Base-by-base conservation (phyloP, 2,888 invertebrate species). In the Parapristionchus giblindavisi region DNA sequence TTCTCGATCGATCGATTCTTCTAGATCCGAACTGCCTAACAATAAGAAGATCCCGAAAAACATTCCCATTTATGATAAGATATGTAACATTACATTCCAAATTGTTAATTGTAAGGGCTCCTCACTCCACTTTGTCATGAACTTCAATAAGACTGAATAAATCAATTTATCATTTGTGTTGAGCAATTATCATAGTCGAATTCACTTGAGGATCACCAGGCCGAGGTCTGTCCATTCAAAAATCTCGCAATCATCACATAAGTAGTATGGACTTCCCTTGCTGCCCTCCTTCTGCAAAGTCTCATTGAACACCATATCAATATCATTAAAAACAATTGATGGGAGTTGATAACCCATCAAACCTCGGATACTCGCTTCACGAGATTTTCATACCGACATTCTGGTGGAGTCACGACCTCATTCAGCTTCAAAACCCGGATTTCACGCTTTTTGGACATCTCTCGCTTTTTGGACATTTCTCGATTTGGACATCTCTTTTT, bases 21-120 rank as follows among this genome's bases (percentile, higher is more conserved):
- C 52, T 14, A 52, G 3, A 8, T 24, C 54, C 6, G 29, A 54
- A 24, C 54, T 27, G 24, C n/a, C 54, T 29, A 54, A n/a, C n/a
- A n/a, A n/a, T n/a, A n/a, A 54, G 54, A 54, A 24, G 29, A 2
- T 2, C 1, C 24, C 54, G 1, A 54, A 54, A 29, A 54, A 24
- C 54, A 14, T 54, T 14, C 54, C 54, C 4, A 54, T 54, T 29
- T 6, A 54, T 24, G 54, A 54, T 2, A 54, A 54, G 54, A 54
- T 54, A 29, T 54, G 54, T 29, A 6, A 54, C 14, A 54, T 54
- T 29, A 54, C 54, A 3, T 54, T 54, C 24, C 54, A 54, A 24
- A 54, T 54, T 29, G 54, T 29, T 54, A 54, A n/a, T n/a, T n/a
- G n/a, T n/a, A n/a, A 54, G 54, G 54, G 54, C 4, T 54, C 54